Evolutionary conservation across 2,113 vertebrate species (phyloP).

Genomic region (Lasiurus borealis): DNA sequence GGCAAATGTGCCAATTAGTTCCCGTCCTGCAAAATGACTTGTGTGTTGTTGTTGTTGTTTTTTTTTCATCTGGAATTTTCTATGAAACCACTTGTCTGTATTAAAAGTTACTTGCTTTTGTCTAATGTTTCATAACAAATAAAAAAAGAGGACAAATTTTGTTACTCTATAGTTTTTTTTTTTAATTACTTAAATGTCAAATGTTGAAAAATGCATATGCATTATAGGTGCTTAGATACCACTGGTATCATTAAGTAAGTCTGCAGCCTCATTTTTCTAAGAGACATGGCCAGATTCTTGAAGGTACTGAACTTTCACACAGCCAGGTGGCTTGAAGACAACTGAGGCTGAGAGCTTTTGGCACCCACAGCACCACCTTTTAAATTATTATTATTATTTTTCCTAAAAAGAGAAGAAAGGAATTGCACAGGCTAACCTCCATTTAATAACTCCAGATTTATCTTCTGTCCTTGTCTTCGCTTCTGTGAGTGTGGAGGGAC

Average conservation of each 20-base stretch:
- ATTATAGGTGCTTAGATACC: constrained; percentile 37
- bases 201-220: constrained; percentile 65
- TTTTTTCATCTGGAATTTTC: constrained; percentile 1
- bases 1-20: background rate
- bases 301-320: constrained; percentile 5
- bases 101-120: background rate
- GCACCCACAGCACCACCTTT: background rate
- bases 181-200: constrained; percentile 73
- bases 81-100: background rate
- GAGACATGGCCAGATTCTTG: constrained; percentile 46
- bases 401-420: background rate
- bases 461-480: background rate
- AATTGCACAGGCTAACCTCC: background rate
- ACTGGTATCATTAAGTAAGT: constrained; percentile 57
- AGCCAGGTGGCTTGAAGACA: constrained; percentile 27
- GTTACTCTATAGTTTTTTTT: constrained; percentile 56
- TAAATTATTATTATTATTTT: background rate
- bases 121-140: constrained; percentile 56
- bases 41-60: constrained; percentile 34
- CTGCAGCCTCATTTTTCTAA: constrained; percentile 62
- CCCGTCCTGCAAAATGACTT: background rate
- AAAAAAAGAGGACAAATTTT: constrained; percentile 54
- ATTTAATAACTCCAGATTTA: background rate
- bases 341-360: background rate
- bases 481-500: accelerated